Evolutionary conservation across 2,797 vertebrate species (phyloP).

Genomic region (Channallabes apus): DNA sequence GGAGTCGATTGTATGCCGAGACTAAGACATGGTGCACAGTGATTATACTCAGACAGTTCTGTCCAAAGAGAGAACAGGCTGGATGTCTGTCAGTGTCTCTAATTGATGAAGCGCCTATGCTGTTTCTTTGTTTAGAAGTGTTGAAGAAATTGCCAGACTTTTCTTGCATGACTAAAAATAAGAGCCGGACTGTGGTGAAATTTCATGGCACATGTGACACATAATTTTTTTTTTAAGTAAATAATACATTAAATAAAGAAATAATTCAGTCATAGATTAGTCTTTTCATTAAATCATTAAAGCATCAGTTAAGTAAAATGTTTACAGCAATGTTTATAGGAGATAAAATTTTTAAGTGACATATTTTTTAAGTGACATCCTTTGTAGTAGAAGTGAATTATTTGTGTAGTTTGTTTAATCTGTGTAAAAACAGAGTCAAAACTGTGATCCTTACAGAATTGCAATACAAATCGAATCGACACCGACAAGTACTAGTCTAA

Average conservation of each 20-base stretch:
- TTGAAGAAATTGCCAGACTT: slow-evolving; percentile 34
- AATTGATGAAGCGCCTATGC: slow-evolving; percentile 11
- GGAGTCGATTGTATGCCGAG: slow-evolving; percentile 6
- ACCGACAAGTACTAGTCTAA: no score
- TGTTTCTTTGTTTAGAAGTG: slow-evolving; percentile 14
- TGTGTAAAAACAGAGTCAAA: no score
- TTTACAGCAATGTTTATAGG: no score
- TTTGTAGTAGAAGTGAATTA: no score
- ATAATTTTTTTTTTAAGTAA: neutral
- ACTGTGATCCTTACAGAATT: no score
- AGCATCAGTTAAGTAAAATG: neutral
- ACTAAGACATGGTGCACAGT: neutral
- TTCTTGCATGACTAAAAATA: slow-evolving; percentile 23
- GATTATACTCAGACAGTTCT: slow-evolving; percentile 28
- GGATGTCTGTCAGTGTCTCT: slow-evolving; percentile 6
- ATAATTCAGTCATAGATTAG: neutral
- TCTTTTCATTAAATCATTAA: neutral
- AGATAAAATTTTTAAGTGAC: no score
- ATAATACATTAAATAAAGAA: neutral
- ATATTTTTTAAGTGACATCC: no score
- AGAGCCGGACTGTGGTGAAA: neutral
- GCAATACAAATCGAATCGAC: no score
- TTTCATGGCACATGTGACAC: neutral
- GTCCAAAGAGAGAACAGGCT: slow-evolving; percentile 7
- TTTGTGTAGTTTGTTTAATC: no score